Percentiles rank a stretch among this genome's conserved stretches.
These are phyloP conservation scores for Hiodon tergisus DNA, from an alignment of 2,113 vertebrate species.

Conservation along the genomic window DNA sequence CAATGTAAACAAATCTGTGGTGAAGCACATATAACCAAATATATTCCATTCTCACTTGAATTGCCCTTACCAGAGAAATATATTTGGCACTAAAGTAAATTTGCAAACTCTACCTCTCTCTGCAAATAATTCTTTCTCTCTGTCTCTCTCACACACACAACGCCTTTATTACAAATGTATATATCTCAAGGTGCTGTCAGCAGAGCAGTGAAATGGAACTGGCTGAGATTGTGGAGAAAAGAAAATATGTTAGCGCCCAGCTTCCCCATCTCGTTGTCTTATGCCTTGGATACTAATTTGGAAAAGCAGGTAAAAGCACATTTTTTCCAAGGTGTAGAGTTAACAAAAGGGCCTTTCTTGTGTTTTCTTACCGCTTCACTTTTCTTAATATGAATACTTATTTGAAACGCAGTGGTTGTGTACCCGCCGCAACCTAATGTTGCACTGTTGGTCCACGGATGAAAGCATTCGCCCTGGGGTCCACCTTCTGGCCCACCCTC, in stretches of 20 bases:
- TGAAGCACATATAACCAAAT: neutral
- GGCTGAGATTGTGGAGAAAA: neutral
- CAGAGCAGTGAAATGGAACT: slow-evolving; percentile 5
- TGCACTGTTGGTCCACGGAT: no score
- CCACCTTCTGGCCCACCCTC: no score
- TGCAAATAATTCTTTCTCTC: neutral
- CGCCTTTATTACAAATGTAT: slow-evolving; percentile 12
- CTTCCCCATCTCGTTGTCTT: neutral
- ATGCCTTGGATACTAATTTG: slow-evolving; percentile 5
- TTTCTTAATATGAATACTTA: no score
- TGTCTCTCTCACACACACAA: neutral
- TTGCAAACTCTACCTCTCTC: slow-evolving; percentile 4
- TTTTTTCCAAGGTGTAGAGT: neutral
- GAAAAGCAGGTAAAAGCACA: neutral
- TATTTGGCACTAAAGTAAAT: neutral
- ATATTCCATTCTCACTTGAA: neutral
- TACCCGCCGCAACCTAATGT: no score
- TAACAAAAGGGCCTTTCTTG: neutral
- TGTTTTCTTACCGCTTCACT: neutral
- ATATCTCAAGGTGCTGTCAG: slow-evolving; percentile 13
- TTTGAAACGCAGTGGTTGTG: no score
- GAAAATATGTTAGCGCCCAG: neutral
- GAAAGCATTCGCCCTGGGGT: no score
- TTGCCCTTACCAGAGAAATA: slow-evolving; percentile 3
- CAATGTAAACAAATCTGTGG: neutral